phyloP scores from a whole-genome alignment of 2,888 invertebrate species.

The Phlogophora meticulosa region DNA sequence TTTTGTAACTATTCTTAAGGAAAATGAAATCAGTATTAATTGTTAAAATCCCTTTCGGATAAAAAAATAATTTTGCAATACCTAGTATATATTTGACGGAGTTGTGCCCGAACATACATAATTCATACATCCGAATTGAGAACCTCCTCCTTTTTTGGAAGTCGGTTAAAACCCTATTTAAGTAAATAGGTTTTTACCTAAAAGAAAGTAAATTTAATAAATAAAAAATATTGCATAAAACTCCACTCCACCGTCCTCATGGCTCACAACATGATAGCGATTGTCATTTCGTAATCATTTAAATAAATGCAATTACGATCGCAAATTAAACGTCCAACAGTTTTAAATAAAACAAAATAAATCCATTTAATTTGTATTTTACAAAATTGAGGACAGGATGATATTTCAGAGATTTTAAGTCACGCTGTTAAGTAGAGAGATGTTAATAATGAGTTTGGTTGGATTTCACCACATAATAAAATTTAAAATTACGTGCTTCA shows the following conservation, averaged over 20 bases:
- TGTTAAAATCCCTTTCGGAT: too few species aligned
- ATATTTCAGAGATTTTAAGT: constrained; percentile 67
- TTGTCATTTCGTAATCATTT: constrained; percentile 68
- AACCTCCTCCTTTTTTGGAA: too few species aligned
- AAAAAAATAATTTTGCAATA: too few species aligned
- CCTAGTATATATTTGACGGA: too few species aligned
- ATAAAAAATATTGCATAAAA: constrained; percentile 10
- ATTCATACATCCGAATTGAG: too few species aligned
- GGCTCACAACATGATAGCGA: constrained; percentile 48
- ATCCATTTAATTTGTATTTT: constrained; percentile 59
- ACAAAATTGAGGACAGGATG: constrained; percentile 59
- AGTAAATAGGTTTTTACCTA: too few species aligned
- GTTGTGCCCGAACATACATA: too few species aligned
- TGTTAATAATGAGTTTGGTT: constrained; percentile 71
- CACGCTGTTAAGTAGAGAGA: constrained; percentile 62
- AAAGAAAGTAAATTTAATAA: neutral
- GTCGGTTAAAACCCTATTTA: too few species aligned
- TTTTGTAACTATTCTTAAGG: neutral
- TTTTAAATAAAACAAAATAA: constrained; percentile 70
- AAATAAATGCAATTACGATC: constrained; percentile 77
- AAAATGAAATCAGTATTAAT: too few species aligned
- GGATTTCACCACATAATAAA: constrained; percentile 78
- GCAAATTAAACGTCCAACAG: constrained; percentile 75
- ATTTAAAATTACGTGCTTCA: constrained; percentile 72
- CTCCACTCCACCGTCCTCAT: constrained; percentile 32